Evolutionary conservation across 1,140 invertebrate species (phyloP).

Genomic region (Brachionus plicatilis): DNA sequence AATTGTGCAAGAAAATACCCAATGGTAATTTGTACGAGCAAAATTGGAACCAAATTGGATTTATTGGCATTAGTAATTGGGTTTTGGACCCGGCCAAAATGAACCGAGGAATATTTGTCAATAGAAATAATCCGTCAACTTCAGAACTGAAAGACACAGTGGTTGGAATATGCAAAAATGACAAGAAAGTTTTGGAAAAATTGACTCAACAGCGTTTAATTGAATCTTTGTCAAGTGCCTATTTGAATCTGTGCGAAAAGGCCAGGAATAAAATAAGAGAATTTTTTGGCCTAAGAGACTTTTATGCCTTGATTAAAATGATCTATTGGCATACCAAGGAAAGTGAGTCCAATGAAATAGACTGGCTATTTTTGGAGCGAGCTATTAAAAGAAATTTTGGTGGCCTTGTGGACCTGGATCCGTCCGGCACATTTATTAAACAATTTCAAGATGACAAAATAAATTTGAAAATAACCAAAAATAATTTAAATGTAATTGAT

Average conservation of each 20-base stretch:
- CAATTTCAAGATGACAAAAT: conserved; percentile 17
- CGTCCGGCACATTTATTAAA: conserved; percentile 44
- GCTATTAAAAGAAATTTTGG: conserved; percentile 49
- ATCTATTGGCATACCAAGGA: conserved; percentile 45
- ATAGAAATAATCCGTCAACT: conserved; percentile 46
- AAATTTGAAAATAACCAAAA: neutral
- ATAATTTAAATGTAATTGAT: conserved; percentile 42
- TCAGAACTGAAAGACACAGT: conserved; percentile 46
- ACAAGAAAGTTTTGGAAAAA: conserved; percentile 40
- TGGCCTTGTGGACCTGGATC: conserved; percentile 44
- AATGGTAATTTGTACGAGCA: conserved; percentile 33
- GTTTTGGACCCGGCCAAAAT: conserved; percentile 51
- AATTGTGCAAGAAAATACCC: neutral
- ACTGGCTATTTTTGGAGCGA: conserved; percentile 45
- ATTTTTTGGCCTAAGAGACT: conserved; percentile 54
- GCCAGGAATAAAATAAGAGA: conserved; percentile 45
- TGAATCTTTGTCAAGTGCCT: conserved; percentile 45
- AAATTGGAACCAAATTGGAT: conserved; percentile 45
- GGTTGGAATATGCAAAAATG: conserved; percentile 46
- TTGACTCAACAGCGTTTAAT: conserved; percentile 41
- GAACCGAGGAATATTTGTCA: conserved; percentile 50
- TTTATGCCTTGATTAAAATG: conserved; percentile 53
- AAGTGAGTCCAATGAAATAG: conserved; percentile 39
- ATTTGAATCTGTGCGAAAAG: conserved; percentile 45
- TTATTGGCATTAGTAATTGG: conserved; percentile 54